Base-by-base conservation (phyloP, 2,888 invertebrate genomes). In the Volucella inanis region DNA sequence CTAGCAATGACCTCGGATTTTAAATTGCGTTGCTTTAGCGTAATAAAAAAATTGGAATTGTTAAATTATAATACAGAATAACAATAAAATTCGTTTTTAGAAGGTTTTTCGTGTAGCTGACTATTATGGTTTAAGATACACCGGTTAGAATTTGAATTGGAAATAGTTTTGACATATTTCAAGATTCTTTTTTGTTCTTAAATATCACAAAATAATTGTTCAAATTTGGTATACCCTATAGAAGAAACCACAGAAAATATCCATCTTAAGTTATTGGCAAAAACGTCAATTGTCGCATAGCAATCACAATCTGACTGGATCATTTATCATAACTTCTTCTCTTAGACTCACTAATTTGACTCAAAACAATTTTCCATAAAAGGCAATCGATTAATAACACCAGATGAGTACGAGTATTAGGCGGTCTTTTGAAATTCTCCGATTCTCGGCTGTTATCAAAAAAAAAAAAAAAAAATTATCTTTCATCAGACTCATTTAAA, bases 391-490 rank as follows among this genome's bases (percentile, higher is more conserved):
- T 65, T 67, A 67, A 59, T 50, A 75, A 59, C 31, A 31, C 18
- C 38, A 50, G 43, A 10, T 43, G 59, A 50, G 31, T 31, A 31
- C 31, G 6, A 31, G 31, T 50, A 57, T 75, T 75, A 49, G 75
- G 75, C 67, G 75, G 75, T 59, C 75, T 59, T 75, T 67, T 67
- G 65, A 75, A 52, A 59, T 59, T 50, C 57, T 14, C 75, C 75
- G 57, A 75, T 41, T 10, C 2, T 8, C 31, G 14, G n/a, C 41
- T 12, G 45, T 12, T n/a, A 41, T 43, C 8, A 14, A 14, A 22
- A 22, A 22, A 22, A 22, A 22, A 15, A 31, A 39, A 41, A 59
- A n/a, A 38, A 59, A 31, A 11, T 47, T 47, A n/a, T 50, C 61
- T 14, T 43, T 15, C 52, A 45, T 62, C 50, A 47, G 22, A 50